Percentiles rank a stretch among this genome's conserved stretches.
These are phyloP conservation scores for Dipus sagitta DNA, from an alignment of 2,797 vertebrate species.

Conservation along the genomic window DNA sequence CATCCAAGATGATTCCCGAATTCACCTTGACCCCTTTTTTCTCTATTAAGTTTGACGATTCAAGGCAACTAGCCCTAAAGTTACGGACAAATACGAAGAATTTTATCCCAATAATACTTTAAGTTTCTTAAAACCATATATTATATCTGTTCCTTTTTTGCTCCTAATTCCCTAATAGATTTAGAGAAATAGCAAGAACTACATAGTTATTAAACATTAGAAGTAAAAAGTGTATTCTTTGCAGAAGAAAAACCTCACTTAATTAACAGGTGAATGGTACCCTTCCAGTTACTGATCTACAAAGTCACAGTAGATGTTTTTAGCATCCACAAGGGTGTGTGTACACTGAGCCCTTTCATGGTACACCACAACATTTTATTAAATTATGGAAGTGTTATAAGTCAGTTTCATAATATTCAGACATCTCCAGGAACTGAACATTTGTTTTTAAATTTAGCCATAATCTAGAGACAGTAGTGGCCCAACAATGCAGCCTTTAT, in stretches of 20 bases:
- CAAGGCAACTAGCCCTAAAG: background rate
- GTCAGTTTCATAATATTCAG: slow-evolving; percentile 47
- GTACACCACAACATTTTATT: background rate
- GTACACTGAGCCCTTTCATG: slow-evolving; percentile 4
- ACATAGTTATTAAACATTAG: slow-evolving; percentile 43
- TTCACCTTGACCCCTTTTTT: background rate
- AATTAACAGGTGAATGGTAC: background rate
- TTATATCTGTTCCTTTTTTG: background rate
- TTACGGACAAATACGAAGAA: background rate
- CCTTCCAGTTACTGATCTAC: background rate
- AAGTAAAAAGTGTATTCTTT: slow-evolving; percentile 30
- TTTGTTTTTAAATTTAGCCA: slow-evolving; percentile 7
- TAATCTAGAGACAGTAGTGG: background rate
- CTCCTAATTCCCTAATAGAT: background rate
- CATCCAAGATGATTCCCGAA: background rate
- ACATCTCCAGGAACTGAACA: slow-evolving; percentile 27
- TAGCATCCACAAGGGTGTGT: background rate
- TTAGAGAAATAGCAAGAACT: slow-evolving; percentile 21
- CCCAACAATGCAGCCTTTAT: background rate
- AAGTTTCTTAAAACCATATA: background rate
- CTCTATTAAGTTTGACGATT: slow-evolving; percentile 4
- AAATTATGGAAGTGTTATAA: background rate
- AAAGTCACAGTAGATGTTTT: background rate
- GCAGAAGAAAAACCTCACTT: background rate
- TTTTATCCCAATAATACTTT: slow-evolving; percentile 42